Evolutionary conservation across 2,888 invertebrate genomes (phyloP).

Genomic region (Nasonia oneida): DNA sequence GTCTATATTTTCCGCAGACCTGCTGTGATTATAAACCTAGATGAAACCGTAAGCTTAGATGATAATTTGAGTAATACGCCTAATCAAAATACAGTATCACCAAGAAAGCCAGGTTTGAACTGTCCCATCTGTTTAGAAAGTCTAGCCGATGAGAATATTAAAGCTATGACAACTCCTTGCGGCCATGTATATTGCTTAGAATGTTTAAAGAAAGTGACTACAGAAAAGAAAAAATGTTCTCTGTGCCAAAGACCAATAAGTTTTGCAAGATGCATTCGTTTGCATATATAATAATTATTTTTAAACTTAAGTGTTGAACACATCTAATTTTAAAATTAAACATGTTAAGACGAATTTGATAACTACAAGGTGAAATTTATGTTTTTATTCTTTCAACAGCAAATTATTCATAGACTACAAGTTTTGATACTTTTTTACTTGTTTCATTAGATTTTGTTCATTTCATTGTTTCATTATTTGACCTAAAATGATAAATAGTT

Average conservation of each 20-base stretch:
- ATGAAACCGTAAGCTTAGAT: slow-evolving; percentile 63
- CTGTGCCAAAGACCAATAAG: slow-evolving; percentile 66
- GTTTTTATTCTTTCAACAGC: not conserved
- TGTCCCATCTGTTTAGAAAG: slow-evolving; percentile 72
- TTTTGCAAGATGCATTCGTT: slow-evolving; percentile 67
- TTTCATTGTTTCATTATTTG: not conserved
- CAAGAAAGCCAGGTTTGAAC: slow-evolving; percentile 52
- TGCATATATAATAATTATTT: slow-evolving; percentile 68
- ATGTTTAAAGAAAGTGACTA: slow-evolving; percentile 66
- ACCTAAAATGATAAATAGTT: not conserved
- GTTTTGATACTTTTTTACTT: slow-evolving; percentile 7
- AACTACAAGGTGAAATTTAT: not conserved
- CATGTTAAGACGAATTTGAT: not conserved
- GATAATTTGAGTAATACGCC: slow-evolving; percentile 42
- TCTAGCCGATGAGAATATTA: slow-evolving; percentile 63
- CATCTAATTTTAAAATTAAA: slow-evolving; percentile 15
- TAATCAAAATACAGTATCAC: not conserved
- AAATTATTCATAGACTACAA: not conserved
- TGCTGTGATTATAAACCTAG: slow-evolving; percentile 39
- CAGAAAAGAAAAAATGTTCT: slow-evolving; percentile 68
- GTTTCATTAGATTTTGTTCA: not conserved
- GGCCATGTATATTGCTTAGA: slow-evolving; percentile 72
- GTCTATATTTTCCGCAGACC: slow-evolving; percentile 26
- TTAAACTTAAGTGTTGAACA: not conserved
- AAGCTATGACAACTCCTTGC: slow-evolving; percentile 71